Conservation (phyloP, 2,797 vertebrate genomes). For the Peromyscus aztecus region DNA sequence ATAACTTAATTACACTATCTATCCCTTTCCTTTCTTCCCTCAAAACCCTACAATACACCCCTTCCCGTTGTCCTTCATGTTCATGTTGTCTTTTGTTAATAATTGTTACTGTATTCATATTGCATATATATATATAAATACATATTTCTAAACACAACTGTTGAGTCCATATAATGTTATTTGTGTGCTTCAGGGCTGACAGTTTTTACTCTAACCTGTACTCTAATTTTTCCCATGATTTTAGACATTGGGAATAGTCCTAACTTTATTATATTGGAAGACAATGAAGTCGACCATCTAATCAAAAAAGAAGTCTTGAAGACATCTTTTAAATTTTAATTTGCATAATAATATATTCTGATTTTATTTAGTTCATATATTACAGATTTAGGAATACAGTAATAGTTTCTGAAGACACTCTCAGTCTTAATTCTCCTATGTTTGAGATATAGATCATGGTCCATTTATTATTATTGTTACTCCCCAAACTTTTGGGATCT, state of each 20-base stretch:
- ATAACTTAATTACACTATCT: background rate
- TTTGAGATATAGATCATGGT: background rate
- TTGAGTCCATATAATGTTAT: background rate
- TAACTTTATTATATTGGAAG: background rate
- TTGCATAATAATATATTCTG: conserved; percentile 10
- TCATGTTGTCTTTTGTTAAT: background rate
- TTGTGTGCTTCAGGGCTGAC: background rate
- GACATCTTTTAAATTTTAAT: background rate
- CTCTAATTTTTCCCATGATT: background rate
- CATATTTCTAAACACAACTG: background rate
- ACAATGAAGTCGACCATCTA: background rate
- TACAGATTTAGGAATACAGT: background rate
- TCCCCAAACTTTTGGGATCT: background rate
- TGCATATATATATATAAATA: background rate
- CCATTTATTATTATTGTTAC: background rate
- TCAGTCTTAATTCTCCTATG: background rate
- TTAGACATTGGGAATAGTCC: background rate
- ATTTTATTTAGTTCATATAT: background rate
- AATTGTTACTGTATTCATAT: background rate
- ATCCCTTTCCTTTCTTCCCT: background rate
- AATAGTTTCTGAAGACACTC: background rate
- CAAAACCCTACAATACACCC: background rate
- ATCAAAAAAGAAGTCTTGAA: background rate
- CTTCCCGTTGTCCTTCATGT: background rate
- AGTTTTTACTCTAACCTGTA: background rate